Base-by-base conservation (phyloP, 2,888 invertebrate genomes). In the Hemithea aestivaria region DNA sequence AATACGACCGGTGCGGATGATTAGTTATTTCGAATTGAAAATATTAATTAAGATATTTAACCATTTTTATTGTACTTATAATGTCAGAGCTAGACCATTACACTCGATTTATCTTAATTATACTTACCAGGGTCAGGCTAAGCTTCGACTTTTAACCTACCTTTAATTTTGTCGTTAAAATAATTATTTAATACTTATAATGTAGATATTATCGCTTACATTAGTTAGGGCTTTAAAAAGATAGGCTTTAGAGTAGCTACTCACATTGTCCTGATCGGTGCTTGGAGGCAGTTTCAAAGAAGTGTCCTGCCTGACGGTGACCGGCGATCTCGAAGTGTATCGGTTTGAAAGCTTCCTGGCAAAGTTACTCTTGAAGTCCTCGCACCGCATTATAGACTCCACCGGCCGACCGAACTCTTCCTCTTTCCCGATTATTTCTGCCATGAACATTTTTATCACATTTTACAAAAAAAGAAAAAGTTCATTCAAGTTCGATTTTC, bases 341-440 rank as follows among this genome's bases (percentile, higher is more conserved):
- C 85, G 69, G 54, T 83, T 80, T n/a, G 85, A 87, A 35, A 87
- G 72, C 48, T 73, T 79, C 55, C 85, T 74, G 1, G 85, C 85
- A 46, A 87, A 87, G 59, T 84, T 85, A 48, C 85, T 87, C 48
- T 87, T 87, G 52, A 87, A 87, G 56, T 87, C 82, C 49, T 84
- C 83, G 58, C 83, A 84, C 55, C 73, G 71, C 85, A 87, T 87
- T 45, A 87, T 82, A 9, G 83, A 78, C 65, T 87, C 85, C 32
- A 85, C 83, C 28, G 87, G 79, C 51, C 65, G 72, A 45, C 70
- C 72, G 48, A 83, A 84, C 60, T 74, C 81, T 33, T 75, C 76
- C 6, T 69, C 76, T 29, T 58, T 58, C 30, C 50, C 61, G 26
- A 53, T 40, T 41, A 53, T 45, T 3, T 73, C 63, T 47, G 58